Evolutionary conservation across 1,140 invertebrate species (phyloP), one percentile per base, ranked within the genome.

Genomic region (Drosophila jambulina): DNA sequence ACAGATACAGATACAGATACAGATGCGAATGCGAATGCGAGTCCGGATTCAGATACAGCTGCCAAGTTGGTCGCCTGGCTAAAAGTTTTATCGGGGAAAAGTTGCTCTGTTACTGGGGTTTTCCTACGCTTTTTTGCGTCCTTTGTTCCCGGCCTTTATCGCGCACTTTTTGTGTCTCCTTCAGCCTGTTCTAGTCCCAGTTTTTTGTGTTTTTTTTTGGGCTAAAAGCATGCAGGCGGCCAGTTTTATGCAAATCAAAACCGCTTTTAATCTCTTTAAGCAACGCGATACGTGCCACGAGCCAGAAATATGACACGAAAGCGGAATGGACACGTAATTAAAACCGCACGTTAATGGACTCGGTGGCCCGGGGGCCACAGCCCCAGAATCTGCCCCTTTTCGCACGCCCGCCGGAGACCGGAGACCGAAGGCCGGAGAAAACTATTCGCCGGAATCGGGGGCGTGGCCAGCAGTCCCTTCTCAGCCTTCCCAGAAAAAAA

Each of bases 271-370:
- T 85, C 82, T 80, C 45, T 81, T 74, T 85, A 85, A 84, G 82
- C 74, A 58, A 34, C 68, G 65, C 61, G 34, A 70, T 54, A 78
- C 79, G 80, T 78, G 79, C 80, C 75, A 63, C 59, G 53, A 40
- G 59, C 32, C 80, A 58, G 62, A 75, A 82, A 60, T 81, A 83
- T 79, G 81, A 80, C 76, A 49, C 63, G 64, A 85, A 62, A 69
- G 63, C 77, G 78, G 57, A 85, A 85, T 85, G 75, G 83, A 85
- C 82, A 85, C 82, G 82, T 85, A 85, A 85, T 85, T 85, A 85
- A 85, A 85, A 85, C 82, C 82, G 82, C 82, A 85, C 61, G 51
- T 67, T 85, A 85, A 85, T 85, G 82, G 82, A 85, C 82, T 85
- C 63, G 48, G 36, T 77, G 60, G 29, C 45, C 60, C 36, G 19